These are phyloP conservation scores for Calidris pugnax DNA, from an alignment of 2,113 vertebrate genomes.

Conservation along the genomic window DNA sequence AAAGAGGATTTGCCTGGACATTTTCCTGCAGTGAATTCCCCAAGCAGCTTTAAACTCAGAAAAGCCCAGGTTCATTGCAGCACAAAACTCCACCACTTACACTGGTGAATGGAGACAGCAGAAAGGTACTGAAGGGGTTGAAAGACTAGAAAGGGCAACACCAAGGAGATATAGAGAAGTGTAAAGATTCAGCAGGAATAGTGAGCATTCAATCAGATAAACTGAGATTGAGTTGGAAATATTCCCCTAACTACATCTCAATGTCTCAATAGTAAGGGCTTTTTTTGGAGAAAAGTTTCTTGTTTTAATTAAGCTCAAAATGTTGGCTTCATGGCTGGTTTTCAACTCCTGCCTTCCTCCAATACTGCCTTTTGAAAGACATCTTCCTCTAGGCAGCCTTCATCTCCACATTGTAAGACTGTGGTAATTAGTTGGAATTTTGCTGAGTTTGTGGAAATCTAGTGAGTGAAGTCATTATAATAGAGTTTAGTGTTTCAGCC, in stretches of 20 bases:
- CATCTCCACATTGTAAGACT: background rate
- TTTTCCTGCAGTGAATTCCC: constrained; percentile 15
- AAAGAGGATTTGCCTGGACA: constrained; percentile 15
- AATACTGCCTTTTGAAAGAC: background rate
- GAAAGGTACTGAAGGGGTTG: background rate
- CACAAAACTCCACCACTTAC: background rate
- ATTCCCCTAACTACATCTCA: background rate
- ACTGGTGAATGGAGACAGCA: background rate
- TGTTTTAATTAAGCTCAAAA: constrained; percentile 55
- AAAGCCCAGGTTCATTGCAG: background rate
- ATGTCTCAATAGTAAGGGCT: background rate
- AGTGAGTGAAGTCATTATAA: constrained; percentile 35
- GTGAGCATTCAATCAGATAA: background rate
- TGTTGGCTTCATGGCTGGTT: background rate
- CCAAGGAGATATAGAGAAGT: background rate
- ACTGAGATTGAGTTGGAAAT: background rate
- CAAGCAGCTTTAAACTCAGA: background rate
- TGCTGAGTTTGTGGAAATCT: constrained; percentile 53
- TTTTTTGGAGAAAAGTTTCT: constrained; percentile 1
- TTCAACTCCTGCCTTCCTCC: constrained; percentile 5
- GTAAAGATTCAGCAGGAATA: background rate
- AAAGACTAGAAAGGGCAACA: background rate
- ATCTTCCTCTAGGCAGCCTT: constrained; percentile 34
- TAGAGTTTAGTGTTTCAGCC: background rate
- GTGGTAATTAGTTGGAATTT: constrained; percentile 48